Conservation (phyloP, 2,113 vertebrate species). For the Gasterosteus nipponicus region DNA sequence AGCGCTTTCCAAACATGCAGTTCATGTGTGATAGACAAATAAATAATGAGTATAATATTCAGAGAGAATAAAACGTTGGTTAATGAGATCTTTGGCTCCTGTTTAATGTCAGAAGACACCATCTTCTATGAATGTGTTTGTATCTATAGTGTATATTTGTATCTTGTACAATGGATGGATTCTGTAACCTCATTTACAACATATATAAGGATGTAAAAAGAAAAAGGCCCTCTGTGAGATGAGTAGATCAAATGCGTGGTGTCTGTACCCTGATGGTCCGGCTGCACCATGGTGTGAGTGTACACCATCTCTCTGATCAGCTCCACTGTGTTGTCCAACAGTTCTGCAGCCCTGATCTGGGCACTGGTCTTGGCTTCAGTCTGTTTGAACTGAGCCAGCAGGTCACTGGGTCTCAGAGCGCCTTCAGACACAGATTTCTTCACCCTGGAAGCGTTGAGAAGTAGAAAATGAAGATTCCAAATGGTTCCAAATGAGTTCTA, state of each 20-base stretch:
- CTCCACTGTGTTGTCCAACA: conserved; percentile 84
- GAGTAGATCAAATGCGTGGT: not conserved
- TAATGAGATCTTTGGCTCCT: not conserved
- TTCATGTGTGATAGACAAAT: not conserved
- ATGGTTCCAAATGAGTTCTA: not conserved
- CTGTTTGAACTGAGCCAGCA: conserved; percentile 84
- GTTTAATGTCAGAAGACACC: not conserved
- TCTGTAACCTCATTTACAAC: not conserved
- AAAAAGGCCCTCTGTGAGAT: not conserved
- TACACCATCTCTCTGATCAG: conserved; percentile 86
- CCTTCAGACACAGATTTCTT: conserved; percentile 77
- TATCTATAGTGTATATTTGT: not conserved
- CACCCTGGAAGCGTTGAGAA: conserved; percentile 62
- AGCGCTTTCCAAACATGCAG: conserved; percentile 64
- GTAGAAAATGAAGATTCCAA: not conserved
- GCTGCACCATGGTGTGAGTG: conserved; percentile 77
- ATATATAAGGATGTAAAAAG: not conserved
- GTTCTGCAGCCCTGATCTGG: conserved; percentile 80
- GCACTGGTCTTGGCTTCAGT: conserved; percentile 73
- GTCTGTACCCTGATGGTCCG: conserved; percentile 69
- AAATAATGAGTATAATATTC: not conserved
- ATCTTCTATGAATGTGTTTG: no score
- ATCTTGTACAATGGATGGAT: not conserved
- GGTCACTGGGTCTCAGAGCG: conserved; percentile 80
- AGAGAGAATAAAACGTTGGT: not conserved